Percentiles rank a stretch among this genome's conserved stretches.
Evolutionary conservation across 2,797 vertebrate genomes (phyloP).

Genomic region (Strix occidentalis): DNA sequence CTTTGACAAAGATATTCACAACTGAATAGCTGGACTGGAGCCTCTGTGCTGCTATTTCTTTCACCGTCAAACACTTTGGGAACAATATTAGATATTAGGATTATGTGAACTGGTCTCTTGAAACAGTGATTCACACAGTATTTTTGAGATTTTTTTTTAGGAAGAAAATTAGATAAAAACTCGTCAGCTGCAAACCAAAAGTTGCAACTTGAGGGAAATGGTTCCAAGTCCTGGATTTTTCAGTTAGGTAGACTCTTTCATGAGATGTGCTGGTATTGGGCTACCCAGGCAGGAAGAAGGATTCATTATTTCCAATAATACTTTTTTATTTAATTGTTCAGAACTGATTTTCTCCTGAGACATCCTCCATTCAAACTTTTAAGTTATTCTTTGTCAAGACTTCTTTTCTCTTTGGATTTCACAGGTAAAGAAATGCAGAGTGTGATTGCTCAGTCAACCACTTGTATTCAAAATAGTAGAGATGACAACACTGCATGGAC

Average conservation of each 20-base stretch:
- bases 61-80: not conserved
- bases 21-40: not conserved
- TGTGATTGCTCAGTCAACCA: not conserved
- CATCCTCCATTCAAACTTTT: not conserved
- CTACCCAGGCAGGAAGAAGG: not conserved
- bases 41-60: not conserved
- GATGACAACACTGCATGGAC: not conserved
- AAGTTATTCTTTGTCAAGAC: not conserved
- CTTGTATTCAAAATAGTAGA: not conserved
- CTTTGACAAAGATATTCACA: not conserved
- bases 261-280: not conserved
- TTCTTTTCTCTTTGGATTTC: not conserved
- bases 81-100: not conserved
- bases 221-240: not conserved
- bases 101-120: not conserved
- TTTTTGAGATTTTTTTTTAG: not conserved
- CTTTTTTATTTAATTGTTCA: not conserved
- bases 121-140: not conserved
- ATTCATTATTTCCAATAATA: constrained; percentile 8
- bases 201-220: not conserved
- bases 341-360: not conserved
- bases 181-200: constrained; percentile 4
- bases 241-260: not conserved
- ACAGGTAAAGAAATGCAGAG: constrained; percentile 1
- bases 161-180: constrained; percentile 32